phyloP scores from a whole-genome alignment of 2,113 vertebrate species.

The Plestiodon gilberti region DNA sequence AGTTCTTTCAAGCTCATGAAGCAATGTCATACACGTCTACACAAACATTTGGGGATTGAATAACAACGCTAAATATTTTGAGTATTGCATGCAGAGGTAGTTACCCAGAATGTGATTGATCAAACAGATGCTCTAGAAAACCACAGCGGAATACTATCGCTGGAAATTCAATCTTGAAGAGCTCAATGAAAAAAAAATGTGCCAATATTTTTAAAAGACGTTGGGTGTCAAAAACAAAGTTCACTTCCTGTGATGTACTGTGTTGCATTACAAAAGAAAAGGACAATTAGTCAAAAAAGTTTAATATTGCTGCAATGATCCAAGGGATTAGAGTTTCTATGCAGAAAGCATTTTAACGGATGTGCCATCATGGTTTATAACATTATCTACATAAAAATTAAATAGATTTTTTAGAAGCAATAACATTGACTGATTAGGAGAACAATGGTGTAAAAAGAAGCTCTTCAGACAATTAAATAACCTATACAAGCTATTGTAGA shows the following conservation, averaged over 20 bases:
- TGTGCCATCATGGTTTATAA: neutral
- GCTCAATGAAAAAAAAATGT: neutral
- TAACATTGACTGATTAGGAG: neutral
- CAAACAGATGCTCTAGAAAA: neutral
- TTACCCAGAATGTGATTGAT: neutral
- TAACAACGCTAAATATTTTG: neutral
- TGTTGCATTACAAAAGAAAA: neutral
- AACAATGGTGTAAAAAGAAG: neutral
- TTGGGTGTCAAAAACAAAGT: neutral
- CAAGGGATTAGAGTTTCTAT: neutral
- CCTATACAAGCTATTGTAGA: neutral
- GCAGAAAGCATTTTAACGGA: neutral
- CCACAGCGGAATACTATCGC: neutral
- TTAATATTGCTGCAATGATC: neutral
- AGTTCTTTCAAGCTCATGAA: neutral
- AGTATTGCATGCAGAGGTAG: neutral
- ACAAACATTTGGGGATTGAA: neutral
- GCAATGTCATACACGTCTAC: neutral
- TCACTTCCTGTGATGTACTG: neutral
- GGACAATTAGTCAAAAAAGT: neutral
- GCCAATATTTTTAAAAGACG: neutral
- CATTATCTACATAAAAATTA: neutral
- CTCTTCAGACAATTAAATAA: constrained; percentile 1
- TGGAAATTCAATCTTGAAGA: neutral
- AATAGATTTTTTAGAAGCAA: neutral